A percentile compares a stretch with the other conserved stretches of the same genome.
Conservation (phyloP, 2,888 invertebrate species). For the Cinara cedri region DNA sequence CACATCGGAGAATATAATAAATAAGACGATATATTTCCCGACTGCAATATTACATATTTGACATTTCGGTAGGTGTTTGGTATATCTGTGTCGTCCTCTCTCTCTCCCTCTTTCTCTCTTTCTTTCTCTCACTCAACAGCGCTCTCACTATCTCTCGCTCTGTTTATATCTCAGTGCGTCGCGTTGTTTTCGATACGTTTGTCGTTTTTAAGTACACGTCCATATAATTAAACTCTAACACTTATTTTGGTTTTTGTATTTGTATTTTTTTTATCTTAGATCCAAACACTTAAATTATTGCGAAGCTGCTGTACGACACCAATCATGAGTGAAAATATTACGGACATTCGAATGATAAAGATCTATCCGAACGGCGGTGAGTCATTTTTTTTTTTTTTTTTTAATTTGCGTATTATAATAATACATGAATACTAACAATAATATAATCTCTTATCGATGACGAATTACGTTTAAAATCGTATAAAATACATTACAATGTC, state of each 20-base stretch:
- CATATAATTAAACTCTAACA: not conserved
- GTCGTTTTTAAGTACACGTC: too few species aligned
- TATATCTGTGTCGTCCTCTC: not conserved
- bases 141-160: too few species aligned
- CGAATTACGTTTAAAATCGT: too few species aligned
- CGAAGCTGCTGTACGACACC: not conserved
- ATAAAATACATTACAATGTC: too few species aligned
- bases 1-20: too few species aligned
- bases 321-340: conserved; percentile 33
- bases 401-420: not conserved
- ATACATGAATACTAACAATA: not conserved
- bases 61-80: too few species aligned
- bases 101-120: not conserved
- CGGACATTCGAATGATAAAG: conserved; percentile 4
- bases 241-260: not conserved
- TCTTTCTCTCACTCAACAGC: not conserved
- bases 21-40: too few species aligned
- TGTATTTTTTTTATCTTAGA: not conserved
- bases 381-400: conserved; percentile 2
- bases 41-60: too few species aligned
- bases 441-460: too few species aligned
- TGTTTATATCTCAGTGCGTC: too few species aligned
- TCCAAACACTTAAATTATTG: not conserved
- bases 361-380: conserved; percentile 48
- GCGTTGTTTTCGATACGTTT: too few species aligned